phyloP scores from a whole-genome alignment of 2,797 vertebrate genomes.

The Sebastes elongatus region DNA sequence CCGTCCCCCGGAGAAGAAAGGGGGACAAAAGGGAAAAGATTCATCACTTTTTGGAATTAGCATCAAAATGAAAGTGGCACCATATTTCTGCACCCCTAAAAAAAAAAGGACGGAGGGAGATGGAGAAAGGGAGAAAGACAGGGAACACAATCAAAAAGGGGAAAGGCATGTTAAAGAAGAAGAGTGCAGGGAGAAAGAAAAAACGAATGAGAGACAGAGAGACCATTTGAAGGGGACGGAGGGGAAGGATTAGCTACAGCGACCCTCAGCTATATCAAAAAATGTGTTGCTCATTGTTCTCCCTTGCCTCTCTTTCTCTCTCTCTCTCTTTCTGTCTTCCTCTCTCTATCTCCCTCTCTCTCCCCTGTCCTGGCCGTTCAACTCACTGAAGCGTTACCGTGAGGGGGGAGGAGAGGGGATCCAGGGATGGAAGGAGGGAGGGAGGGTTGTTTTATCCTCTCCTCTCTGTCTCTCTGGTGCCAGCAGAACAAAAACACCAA shows the following conservation, averaged over 20 bases:
- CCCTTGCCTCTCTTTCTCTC: slow-evolving; percentile 69
- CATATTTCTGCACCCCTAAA: slow-evolving; percentile 77
- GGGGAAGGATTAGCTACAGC: slow-evolving; percentile 84
- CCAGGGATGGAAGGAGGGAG: slow-evolving; percentile 71
- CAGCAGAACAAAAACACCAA: slow-evolving; percentile 80
- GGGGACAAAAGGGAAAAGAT: slow-evolving; percentile 83
- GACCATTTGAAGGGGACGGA: slow-evolving; percentile 82
- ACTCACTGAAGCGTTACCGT: slow-evolving; percentile 83
- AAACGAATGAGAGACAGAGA: slow-evolving; percentile 68
- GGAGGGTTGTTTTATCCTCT: slow-evolving; percentile 81
- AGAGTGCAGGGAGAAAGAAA: slow-evolving; percentile 49
- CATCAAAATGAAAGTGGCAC: slow-evolving; percentile 87
- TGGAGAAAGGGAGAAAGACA: slow-evolving; percentile 68
- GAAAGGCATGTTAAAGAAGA: slow-evolving; percentile 62
- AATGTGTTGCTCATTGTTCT: slow-evolving; percentile 88
- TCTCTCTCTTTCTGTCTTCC: slow-evolving; percentile 48
- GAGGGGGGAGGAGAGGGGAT: slow-evolving; percentile 57
- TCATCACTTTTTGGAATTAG: slow-evolving; percentile 87
- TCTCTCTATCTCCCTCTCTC: slow-evolving; percentile 49
- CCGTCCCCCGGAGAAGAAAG: slow-evolving; percentile 72
- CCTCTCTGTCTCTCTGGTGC: slow-evolving; percentile 78
- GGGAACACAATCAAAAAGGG: slow-evolving; percentile 63
- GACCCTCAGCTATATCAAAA: slow-evolving; percentile 87
- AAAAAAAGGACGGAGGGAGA: slow-evolving; percentile 53
- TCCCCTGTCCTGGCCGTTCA: slow-evolving; percentile 77